A percentile compares a stretch with the other conserved stretches of the same genome.
phyloP scores from a whole-genome alignment of 1,140 invertebrate species.

The Phymastichus coffea region DNA sequence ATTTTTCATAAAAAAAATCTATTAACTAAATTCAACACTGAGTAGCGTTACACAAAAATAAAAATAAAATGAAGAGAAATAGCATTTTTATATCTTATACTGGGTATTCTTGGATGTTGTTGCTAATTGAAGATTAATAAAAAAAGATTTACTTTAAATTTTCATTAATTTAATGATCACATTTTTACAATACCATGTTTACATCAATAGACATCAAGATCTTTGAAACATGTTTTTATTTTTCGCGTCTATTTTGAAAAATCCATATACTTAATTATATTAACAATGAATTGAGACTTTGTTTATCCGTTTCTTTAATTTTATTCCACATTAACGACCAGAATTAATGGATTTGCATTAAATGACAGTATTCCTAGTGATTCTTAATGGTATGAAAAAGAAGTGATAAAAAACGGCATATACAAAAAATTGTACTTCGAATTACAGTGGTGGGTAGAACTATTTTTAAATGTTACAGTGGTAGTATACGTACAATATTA shows the following conservation, averaged over 20 bases:
- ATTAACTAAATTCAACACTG: too few species aligned
- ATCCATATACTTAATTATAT: constrained; percentile 6
- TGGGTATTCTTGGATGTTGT: too few species aligned
- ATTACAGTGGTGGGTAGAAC: background rate
- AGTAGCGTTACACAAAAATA: too few species aligned
- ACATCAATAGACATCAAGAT: constrained; percentile 7
- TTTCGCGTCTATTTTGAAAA: background rate
- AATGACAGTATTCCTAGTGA: constrained; percentile 5
- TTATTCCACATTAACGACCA: constrained; percentile 7
- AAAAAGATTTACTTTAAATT: too few species aligned
- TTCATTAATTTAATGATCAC: background rate
- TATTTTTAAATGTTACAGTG: too few species aligned
- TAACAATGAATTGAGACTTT: constrained; percentile 10
- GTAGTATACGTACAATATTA: too few species aligned
- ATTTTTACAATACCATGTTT: constrained; percentile 3
- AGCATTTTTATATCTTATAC: too few species aligned
- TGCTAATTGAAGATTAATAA: too few species aligned
- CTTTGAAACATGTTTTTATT: background rate
- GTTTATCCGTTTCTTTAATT: background rate
- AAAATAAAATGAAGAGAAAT: too few species aligned
- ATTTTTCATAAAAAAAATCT: too few species aligned
- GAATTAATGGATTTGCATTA: background rate
- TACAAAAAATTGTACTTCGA: background rate
- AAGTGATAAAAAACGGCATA: background rate
- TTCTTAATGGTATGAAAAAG: background rate